These are phyloP conservation scores for Apamea crenata DNA, from an alignment of 2,888 invertebrate species.

Conservation along the genomic window DNA sequence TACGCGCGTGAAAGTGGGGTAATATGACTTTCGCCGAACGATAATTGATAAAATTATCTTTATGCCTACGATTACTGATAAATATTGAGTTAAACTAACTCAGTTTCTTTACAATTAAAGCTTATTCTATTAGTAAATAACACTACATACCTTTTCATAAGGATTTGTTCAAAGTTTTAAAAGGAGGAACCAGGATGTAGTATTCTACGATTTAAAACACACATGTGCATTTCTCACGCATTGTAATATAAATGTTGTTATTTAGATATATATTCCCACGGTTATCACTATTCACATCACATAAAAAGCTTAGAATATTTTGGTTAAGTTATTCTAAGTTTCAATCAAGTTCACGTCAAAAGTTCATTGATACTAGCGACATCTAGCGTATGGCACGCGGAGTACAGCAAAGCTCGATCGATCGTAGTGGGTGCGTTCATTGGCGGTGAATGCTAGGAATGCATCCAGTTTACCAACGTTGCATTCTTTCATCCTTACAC, in stretches of 20 bases:
- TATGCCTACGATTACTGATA: constrained; percentile 7
- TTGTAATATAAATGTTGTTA: constrained; percentile 78
- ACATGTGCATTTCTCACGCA: constrained; percentile 76
- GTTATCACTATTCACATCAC: constrained; percentile 84
- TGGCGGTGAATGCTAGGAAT: constrained; percentile 74
- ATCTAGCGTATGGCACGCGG: constrained; percentile 84
- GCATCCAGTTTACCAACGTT: constrained; percentile 73
- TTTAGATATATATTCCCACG: constrained; percentile 78
- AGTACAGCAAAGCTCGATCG: constrained; percentile 83
- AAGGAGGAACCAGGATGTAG: constrained; percentile 69
- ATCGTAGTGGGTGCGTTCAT: constrained; percentile 80
- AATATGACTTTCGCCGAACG: constrained; percentile 67
- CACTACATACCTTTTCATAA: constrained; percentile 73
- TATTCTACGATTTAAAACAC: constrained; percentile 71
- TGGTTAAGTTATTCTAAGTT: constrained; percentile 88
- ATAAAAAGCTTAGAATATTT: constrained; percentile 87
- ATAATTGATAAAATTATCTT: constrained; percentile 18
- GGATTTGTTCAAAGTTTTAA: constrained; percentile 66
- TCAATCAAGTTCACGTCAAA: constrained; percentile 90
- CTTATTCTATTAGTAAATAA: constrained; percentile 61
- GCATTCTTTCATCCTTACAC: constrained; percentile 64
- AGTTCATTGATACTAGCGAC: constrained; percentile 85
- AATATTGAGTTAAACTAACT: constrained; percentile 23
- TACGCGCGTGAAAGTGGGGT: constrained; percentile 72
- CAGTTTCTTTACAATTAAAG: constrained; percentile 37